Base-by-base conservation (phyloP, 1,140 invertebrate genomes). In the Lepidurus apus region DNA sequence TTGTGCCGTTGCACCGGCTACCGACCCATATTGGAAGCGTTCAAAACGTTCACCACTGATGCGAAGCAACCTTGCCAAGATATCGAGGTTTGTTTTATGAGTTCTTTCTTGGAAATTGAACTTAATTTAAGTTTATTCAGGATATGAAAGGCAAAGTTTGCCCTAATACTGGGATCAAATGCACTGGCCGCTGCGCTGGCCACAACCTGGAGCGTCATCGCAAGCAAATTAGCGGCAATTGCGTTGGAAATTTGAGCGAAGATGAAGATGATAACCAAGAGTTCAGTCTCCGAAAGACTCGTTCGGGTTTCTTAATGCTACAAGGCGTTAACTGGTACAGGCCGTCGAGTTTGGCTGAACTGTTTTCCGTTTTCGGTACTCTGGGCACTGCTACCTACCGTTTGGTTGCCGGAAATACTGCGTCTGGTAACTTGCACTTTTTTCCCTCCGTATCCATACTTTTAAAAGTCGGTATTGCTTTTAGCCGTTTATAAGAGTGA, bases 1-100 rank as follows among this genome's bases (percentile, higher is more conserved):
- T 84, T 97, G 0, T 97, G 95, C 81, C 89, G 95, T 79, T 97
- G 95, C 83, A 97, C 95, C 1, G 95, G 95, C 24, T 96, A 96
- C 82, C 87, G 95, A 78, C 92, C 95, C 7, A 97, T 96, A 78
- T 89, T 96, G 76, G 94, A 97, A 86, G 94, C 93, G 7, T 95
- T 91, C 80, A 92, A 90, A 85, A 93, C 92, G 1, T 93, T 94
- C 80, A 91, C 92, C 0, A 91, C 92, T 86, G 91, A 93, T 84
- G 93, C 43, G 13, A 74, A 79, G 8, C 79, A 82, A 24, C 80
- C 81, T 76, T 78, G 79, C 43, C 77, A 74, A n/a, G 81, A 82
- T 13, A 79, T 85, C 74, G 75, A 83, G 10, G 53, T 65, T n/a
- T 2, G 7, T 65, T 13, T n/a, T 75, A 17, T n/a, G n/a, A 6